Percentiles rank a stretch among this genome's conserved stretches.
Evolutionary conservation across 2,797 vertebrate species (phyloP).

Genomic region (Eulemur mongoz): DNA sequence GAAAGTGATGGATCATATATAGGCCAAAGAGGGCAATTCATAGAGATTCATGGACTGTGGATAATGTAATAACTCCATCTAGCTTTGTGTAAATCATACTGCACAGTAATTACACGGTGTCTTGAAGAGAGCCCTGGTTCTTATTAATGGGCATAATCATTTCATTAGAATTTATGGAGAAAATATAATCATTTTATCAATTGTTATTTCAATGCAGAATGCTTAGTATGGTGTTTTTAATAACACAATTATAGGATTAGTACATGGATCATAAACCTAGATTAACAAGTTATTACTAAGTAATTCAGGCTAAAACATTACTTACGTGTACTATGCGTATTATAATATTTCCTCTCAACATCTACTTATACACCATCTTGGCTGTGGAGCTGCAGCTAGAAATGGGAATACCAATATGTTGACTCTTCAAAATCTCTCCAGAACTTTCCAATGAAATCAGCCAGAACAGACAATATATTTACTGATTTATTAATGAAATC

Average conservation of each 20-base stretch:
- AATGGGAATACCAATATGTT: neutral
- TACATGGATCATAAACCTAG: slow-evolving; percentile 44
- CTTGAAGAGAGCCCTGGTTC: slow-evolving; percentile 42
- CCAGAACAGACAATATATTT: slow-evolving; percentile 31
- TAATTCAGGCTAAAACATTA: slow-evolving; percentile 53
- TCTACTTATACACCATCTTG: neutral
- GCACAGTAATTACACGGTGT: slow-evolving; percentile 50
- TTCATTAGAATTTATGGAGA: slow-evolving; percentile 66
- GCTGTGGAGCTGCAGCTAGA: neutral
- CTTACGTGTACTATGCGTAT: neutral
- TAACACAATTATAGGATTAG: slow-evolving; percentile 27
- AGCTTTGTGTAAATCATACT: slow-evolving; percentile 66
- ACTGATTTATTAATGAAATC: slow-evolving; percentile 53
- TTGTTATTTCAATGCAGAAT: slow-evolving; percentile 54
- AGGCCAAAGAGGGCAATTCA: slow-evolving; percentile 28
- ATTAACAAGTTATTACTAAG: slow-evolving; percentile 54
- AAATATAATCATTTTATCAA: slow-evolving; percentile 47
- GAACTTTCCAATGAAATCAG: slow-evolving; percentile 44
- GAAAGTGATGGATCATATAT: neutral
- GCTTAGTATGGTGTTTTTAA: slow-evolving; percentile 53
- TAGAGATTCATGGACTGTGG: slow-evolving; percentile 71
- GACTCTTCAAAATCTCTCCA: neutral
- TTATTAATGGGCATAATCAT: slow-evolving; percentile 68
- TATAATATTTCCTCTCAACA: neutral
- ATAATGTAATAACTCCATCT: slow-evolving; percentile 66